Evolutionary conservation across 2,888 invertebrate genomes (phyloP).

Genomic region (Euspilapteryx auroguttella): DNA sequence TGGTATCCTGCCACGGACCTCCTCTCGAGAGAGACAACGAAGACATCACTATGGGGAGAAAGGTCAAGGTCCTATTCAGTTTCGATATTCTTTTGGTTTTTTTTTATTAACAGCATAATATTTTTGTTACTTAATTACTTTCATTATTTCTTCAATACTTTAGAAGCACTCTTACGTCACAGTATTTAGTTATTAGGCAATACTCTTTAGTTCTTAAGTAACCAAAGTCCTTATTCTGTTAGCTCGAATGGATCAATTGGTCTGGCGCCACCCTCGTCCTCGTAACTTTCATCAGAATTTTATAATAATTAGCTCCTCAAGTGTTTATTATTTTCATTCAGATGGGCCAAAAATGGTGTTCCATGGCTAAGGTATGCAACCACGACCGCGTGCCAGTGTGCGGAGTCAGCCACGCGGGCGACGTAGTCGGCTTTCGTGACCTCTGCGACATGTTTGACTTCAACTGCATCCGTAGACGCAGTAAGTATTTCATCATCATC

Average conservation of each 20-base stretch:
- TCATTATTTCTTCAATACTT: too few species aligned
- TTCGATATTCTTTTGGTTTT: not conserved
- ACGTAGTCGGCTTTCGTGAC: constrained; percentile 47
- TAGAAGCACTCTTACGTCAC: too few species aligned
- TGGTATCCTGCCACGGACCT: constrained; percentile 38
- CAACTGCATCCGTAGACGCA: constrained; percentile 44
- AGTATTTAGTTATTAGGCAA: too few species aligned
- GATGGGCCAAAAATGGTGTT: constrained; percentile 52
- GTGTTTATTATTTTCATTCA: too few species aligned
- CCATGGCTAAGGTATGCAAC: constrained; percentile 51
- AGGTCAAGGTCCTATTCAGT: constrained; percentile 21
- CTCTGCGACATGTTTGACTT: constrained; percentile 53
- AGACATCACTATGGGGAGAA: constrained; percentile 45
- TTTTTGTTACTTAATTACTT: too few species aligned
- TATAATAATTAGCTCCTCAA: too few species aligned
- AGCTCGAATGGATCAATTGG: too few species aligned
- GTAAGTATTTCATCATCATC: constrained; percentile 22
- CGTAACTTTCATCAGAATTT: too few species aligned
- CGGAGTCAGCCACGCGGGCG: constrained; percentile 44
- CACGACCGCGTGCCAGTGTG: constrained; percentile 47
- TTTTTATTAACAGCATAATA: too few species aligned
- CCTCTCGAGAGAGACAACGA: constrained; percentile 42
- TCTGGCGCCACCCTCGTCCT: too few species aligned
- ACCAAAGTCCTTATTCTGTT: too few species aligned
- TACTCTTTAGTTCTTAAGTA: too few species aligned